phyloP scores from a whole-genome alignment of 2,797 vertebrate species.

The Brachyrhaphis roseni region DNA sequence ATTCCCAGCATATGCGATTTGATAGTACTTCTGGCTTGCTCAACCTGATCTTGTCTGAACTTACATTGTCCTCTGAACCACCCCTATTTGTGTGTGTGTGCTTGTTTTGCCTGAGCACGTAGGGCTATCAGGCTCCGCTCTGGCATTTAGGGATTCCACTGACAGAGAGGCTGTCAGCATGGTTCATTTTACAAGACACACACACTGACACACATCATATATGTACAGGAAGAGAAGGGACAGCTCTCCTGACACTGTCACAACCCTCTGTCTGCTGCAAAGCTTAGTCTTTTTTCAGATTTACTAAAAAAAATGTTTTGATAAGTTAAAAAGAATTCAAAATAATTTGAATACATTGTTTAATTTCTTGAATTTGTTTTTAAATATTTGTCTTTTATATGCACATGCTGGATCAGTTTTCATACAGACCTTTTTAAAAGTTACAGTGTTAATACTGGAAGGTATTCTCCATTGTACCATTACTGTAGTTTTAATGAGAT shows the following conservation, averaged over 20 bases:
- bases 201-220: slow-evolving; percentile 35
- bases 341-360: neutral
- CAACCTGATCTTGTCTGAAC: slow-evolving; percentile 28
- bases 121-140: slow-evolving; percentile 43
- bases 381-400: neutral
- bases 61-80: slow-evolving; percentile 31
- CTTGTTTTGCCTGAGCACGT: slow-evolving; percentile 36
- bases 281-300: slow-evolving; percentile 8
- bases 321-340: neutral
- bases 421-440: neutral
- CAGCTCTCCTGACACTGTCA: slow-evolving; percentile 26
- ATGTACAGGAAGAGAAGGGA: slow-evolving; percentile 55
- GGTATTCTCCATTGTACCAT: neutral
- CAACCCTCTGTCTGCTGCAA: slow-evolving; percentile 11
- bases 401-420: neutral
- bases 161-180: slow-evolving; percentile 64
- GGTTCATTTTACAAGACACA: slow-evolving; percentile 75
- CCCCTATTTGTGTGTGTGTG: slow-evolving; percentile 17
- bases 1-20: neutral
- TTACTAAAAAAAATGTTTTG: neutral
- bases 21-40: slow-evolving; percentile 17
- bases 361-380: neutral
- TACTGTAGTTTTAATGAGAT: neutral
- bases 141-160: slow-evolving; percentile 75
- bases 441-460: neutral